Percentiles rank a stretch among this genome's conserved stretches.
These are phyloP conservation scores for Tolmerus cingulatus DNA, from an alignment of 2,888 invertebrate genomes.

Conservation along the genomic window DNA sequence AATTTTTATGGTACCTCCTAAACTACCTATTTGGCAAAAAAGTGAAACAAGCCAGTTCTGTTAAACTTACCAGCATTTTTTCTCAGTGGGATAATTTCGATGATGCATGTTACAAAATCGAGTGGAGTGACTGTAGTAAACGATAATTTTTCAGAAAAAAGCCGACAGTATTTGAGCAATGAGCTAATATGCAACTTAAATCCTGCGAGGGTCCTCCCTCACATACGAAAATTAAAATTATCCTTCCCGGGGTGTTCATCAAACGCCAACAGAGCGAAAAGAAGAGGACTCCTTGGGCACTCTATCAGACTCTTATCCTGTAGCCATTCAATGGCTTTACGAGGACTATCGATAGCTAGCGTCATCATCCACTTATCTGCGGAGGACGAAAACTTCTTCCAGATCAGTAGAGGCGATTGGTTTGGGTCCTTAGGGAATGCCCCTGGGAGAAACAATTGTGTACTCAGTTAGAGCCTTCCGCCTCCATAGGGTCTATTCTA, in stretches of 20 bases:
- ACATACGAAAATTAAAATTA: background rate
- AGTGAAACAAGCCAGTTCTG: too few species aligned
- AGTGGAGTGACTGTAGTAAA: too few species aligned
- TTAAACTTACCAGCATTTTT: too few species aligned
- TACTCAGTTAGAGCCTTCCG: background rate
- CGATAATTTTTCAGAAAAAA: background rate
- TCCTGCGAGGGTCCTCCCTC: background rate
- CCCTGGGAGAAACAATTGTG: conserved; percentile 26
- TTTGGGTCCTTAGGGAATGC: conserved; percentile 1
- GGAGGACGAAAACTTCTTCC: conserved; percentile 21
- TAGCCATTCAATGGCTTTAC: conserved; percentile 26
- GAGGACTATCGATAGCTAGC: conserved; percentile 35
- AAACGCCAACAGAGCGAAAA: background rate
- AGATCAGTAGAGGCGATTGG: conserved; percentile 31
- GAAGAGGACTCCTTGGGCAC: background rate
- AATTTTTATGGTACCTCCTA: too few species aligned
- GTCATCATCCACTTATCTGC: conserved; percentile 14
- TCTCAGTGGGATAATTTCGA: too few species aligned
- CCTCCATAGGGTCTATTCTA: background rate
- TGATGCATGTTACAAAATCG: too few species aligned
- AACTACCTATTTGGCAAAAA: too few species aligned
- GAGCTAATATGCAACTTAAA: background rate
- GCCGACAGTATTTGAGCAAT: background rate
- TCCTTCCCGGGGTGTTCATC: conserved; percentile 1
- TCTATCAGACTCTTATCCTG: conserved; percentile 21